phyloP scores from a whole-genome alignment of 2,797 vertebrate genomes.

The Sphaeramia orbicularis region DNA sequence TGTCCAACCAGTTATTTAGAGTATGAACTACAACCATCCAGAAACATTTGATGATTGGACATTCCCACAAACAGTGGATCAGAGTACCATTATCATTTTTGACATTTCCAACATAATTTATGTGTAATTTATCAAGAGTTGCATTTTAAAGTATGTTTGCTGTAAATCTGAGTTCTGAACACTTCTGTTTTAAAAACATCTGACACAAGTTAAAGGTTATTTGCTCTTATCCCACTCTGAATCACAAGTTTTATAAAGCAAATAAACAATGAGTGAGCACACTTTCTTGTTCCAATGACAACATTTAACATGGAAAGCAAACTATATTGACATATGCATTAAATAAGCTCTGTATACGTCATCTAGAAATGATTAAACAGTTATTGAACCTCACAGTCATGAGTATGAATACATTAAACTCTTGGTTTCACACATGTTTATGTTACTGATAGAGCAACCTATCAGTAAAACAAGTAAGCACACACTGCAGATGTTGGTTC shows the following conservation, averaged over 20 bases:
- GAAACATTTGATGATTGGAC: too few relatives aligned
- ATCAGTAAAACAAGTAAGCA: background rate
- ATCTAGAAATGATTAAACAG: constrained; percentile 44
- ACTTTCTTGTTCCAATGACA: background rate
- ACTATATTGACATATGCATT: background rate
- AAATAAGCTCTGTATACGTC: background rate
- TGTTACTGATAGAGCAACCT: background rate
- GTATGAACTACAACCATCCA: too few relatives aligned
- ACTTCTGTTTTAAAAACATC: constrained; percentile 16
- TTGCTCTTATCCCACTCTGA: background rate
- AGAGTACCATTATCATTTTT: too few relatives aligned
- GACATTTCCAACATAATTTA: too few relatives aligned
- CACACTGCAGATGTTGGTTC: background rate
- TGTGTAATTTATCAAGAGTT: too few relatives aligned
- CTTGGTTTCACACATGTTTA: background rate
- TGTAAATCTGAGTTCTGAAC: background rate
- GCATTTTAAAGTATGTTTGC: background rate
- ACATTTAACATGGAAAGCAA: constrained; percentile 7
- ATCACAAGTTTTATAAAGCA: background rate
- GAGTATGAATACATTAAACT: background rate
- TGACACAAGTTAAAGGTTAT: background rate
- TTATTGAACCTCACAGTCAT: background rate
- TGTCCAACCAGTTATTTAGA: too few relatives aligned
- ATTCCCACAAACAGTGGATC: too few relatives aligned
- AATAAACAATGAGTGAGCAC: background rate